Base-by-base conservation (phyloP, 2,113 vertebrate genomes). In the Carassius auratus region DNA sequence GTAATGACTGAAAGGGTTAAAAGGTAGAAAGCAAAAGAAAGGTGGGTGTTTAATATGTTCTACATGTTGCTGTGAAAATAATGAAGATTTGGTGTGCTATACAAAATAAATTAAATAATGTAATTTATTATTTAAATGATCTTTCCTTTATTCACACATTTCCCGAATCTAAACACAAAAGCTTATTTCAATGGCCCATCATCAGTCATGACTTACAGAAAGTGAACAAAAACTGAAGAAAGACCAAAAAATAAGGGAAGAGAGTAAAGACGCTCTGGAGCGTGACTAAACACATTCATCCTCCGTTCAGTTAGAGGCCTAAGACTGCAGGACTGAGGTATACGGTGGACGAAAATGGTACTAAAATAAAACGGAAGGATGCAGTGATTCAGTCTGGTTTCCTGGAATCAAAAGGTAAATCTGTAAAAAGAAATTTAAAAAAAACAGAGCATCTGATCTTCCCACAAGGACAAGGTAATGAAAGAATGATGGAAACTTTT, bases 401-500 rank as follows among this genome's bases (percentile, higher is more conserved):
- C 19, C 81, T 73, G 21, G 57, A 61, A n/a, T 61, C 81, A 55
- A 73, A 33, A 83, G 68, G 33, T 57, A 50, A 69, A 48, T 50
- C 1, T 71, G 23, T 23, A 4, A 0, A 17, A 80, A 26, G 5
- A 17, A 33, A 30, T 26, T 26, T 1, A 30, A 30, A 30, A 30
- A 30, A 30, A 30, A 30, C 30, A 30, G 21, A 73, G 33, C 62
- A 73, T 42, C 50, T 73, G 19, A 55, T 82, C 17, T 71, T 71
- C 48, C 19, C 26, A 2, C 64, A 55, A 19, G 19, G 12, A 83
- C 33, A 68, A 85, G 23, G 48, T 77, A 73, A 79, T 83, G 57
- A 79, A 84, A 75, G 38, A 71, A 36, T 48, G 50, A 81, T 62
- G 55, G 80, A 78, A 78, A 66, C 83, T 75, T 84, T 84, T 88